phyloP scores from a whole-genome alignment of 2,113 vertebrate genomes.

The Leucoraja erinaceus region DNA sequence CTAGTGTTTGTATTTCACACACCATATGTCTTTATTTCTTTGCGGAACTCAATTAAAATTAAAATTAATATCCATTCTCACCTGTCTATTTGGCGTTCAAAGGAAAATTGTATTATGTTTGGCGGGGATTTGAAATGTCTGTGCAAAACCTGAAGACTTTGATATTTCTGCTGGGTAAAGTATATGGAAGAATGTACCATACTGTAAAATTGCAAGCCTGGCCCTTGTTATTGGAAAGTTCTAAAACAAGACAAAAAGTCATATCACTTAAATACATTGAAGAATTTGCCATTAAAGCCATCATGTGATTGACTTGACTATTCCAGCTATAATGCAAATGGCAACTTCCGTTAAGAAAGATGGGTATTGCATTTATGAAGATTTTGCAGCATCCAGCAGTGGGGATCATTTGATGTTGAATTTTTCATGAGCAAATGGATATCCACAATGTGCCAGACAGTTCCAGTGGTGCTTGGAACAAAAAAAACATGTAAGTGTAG shows the following conservation, averaged over 20 bases:
- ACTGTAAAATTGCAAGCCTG: neutral
- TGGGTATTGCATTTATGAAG: neutral
- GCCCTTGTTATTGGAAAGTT: neutral
- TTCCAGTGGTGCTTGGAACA: neutral
- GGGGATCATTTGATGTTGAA: neutral
- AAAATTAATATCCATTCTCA: conserved; percentile 3
- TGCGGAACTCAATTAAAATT: neutral
- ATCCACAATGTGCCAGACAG: neutral
- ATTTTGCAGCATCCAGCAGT: neutral
- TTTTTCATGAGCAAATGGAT: neutral
- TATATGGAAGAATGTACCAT: neutral
- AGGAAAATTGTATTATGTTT: neutral
- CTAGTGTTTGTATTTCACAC: neutral
- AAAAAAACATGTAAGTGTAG: neutral
- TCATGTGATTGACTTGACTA: neutral
- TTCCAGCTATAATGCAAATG: neutral
- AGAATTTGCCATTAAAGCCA: neutral
- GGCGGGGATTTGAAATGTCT: neutral
- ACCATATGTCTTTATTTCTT: neutral
- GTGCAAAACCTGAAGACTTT: neutral
- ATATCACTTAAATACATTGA: neutral
- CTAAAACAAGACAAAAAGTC: neutral
- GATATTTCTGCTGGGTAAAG: neutral
- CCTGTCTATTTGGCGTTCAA: neutral
- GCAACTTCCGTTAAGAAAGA: neutral